phyloP scores from a whole-genome alignment of 2,797 vertebrate species.

The Poecilia velifera region DNA sequence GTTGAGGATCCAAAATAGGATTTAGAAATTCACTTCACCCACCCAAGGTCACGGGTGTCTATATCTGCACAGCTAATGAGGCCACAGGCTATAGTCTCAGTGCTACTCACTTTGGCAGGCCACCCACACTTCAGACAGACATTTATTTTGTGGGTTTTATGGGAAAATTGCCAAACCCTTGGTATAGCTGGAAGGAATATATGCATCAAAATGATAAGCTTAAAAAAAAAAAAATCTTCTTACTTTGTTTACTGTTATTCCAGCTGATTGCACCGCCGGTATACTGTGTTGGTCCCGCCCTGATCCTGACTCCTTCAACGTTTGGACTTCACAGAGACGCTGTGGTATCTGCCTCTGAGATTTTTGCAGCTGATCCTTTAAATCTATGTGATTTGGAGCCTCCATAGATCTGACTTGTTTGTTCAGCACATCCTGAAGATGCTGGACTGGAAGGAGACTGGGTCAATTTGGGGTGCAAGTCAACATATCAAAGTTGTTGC shows the following conservation, averaged over 20 bases:
- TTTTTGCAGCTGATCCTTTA: not conserved
- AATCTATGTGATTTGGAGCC: not conserved
- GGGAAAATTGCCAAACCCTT: conserved; percentile 4
- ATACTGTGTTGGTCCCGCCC: not conserved
- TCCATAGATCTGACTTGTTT: not conserved
- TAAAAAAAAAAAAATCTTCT: not conserved
- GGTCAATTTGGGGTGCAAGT: not conserved
- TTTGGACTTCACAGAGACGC: not conserved
- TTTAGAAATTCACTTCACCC: conserved; percentile 16
- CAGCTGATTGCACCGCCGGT: not conserved
- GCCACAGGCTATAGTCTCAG: conserved; percentile 21
- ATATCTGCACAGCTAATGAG: conserved; percentile 48
- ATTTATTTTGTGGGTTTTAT: conserved; percentile 13
- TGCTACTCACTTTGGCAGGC: conserved; percentile 31
- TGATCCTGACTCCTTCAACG: not conserved
- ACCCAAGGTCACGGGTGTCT: conserved; percentile 37
- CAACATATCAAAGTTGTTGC: not conserved
- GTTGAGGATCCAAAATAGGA: conserved; percentile 29
- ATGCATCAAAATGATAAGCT: not conserved
- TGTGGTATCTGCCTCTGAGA: not conserved
- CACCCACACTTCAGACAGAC: conserved; percentile 28
- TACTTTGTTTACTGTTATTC: not conserved
- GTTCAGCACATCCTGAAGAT: not conserved
- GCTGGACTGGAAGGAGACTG: not conserved
- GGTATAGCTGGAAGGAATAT: not conserved